Evolutionary conservation across 2,888 invertebrate species (phyloP).

Genomic region (Acanthopleura granulata): DNA sequence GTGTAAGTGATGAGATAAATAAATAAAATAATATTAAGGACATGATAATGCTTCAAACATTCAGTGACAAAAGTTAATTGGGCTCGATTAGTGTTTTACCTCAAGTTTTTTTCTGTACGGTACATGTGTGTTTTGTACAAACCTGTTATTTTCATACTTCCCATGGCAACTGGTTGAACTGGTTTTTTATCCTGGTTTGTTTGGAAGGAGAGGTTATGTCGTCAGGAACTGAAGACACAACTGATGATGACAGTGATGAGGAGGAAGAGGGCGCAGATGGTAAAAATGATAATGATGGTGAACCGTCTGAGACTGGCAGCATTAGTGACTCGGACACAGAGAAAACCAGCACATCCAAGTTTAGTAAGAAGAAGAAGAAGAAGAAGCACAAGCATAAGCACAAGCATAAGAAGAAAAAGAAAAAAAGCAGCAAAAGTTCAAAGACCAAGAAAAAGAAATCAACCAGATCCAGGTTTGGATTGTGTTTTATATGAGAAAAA

Average conservation of each 20-base stretch:
- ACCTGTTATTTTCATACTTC: too few relatives aligned
- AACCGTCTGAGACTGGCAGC: not conserved
- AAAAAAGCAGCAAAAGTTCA: not conserved
- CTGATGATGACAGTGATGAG: not conserved
- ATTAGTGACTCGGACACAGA: not conserved
- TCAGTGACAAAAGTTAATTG: too few relatives aligned
- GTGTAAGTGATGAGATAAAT: too few relatives aligned
- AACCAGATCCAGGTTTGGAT: not conserved
- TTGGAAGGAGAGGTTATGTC: slow-evolving; percentile 1
- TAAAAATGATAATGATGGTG: not conserved
- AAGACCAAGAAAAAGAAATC: slow-evolving; percentile 12
- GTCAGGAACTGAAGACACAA: not conserved
- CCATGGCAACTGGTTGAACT: too few relatives aligned
- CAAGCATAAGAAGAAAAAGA: not conserved
- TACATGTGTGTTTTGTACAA: too few relatives aligned
- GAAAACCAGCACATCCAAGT: not conserved
- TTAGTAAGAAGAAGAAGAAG: not conserved
- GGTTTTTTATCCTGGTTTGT: too few relatives aligned
- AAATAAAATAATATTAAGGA: too few relatives aligned
- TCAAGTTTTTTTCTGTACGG: too few relatives aligned
- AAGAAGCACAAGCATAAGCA: slow-evolving; percentile 5
- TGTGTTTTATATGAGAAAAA: not conserved
- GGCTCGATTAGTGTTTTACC: too few relatives aligned
- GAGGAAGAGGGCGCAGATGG: not conserved
- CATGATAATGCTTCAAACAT: too few relatives aligned